phyloP scores from a whole-genome alignment of 2,113 vertebrate species.

The Columbina picui region DNA sequence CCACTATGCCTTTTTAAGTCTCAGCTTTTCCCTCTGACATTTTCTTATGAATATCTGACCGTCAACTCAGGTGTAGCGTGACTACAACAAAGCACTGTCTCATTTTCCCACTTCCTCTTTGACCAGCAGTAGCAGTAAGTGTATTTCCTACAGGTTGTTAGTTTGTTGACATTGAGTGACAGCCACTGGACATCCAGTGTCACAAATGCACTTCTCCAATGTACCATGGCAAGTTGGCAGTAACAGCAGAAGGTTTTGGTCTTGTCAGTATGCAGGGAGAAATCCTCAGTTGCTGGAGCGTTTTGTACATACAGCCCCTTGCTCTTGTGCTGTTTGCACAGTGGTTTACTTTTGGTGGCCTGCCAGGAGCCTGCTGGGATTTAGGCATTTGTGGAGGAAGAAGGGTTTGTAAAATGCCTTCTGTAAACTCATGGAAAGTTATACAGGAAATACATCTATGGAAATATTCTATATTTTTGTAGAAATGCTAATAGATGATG shows the following conservation, averaged over 20 bases:
- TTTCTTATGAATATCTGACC: neutral
- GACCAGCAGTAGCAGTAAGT: neutral
- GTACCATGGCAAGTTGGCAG: neutral
- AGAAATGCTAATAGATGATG: neutral
- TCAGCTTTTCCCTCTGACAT: neutral
- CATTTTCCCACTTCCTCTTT: neutral
- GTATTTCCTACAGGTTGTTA: neutral
- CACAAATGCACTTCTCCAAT: neutral
- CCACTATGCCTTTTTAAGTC: neutral
- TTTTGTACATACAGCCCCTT: neutral
- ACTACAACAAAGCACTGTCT: neutral
- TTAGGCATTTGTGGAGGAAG: neutral
- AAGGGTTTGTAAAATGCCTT: neutral
- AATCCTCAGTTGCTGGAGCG: neutral
- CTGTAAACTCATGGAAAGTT: neutral
- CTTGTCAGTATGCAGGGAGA: neutral
- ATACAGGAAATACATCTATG: neutral
- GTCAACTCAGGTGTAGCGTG: neutral
- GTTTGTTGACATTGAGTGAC: neutral
- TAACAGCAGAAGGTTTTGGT: neutral
- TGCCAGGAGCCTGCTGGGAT: neutral
- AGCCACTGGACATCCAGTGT: accelerated
- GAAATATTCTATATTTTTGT: neutral
- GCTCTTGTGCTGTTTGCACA: neutral
- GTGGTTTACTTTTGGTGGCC: neutral